A percentile compares a stretch with the other conserved stretches of the same genome.
These are phyloP conservation scores for Onychostoma macrolepis DNA, from an alignment of 2,113 vertebrate species.

Conservation along the genomic window DNA sequence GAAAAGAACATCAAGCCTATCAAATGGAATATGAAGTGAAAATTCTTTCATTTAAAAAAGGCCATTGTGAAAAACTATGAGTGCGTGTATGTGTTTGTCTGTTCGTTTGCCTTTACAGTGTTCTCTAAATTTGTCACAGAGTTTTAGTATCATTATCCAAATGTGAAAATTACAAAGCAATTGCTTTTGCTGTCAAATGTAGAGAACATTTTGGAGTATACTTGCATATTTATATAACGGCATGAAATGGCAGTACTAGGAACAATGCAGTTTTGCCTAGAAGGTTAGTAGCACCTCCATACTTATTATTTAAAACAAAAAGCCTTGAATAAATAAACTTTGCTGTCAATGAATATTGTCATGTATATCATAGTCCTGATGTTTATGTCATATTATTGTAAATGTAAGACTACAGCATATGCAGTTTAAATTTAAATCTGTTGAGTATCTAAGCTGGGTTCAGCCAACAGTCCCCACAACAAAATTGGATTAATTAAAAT, in stretches of 20 bases:
- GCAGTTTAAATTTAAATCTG: not conserved
- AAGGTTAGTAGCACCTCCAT: not conserved
- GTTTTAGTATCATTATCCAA: not conserved
- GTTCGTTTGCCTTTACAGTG: not conserved
- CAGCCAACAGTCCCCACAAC: not conserved
- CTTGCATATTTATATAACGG: not conserved
- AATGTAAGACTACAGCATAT: not conserved
- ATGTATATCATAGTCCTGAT: not conserved
- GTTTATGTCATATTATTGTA: not conserved
- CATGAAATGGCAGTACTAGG: not conserved
- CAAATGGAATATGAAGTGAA: not conserved
- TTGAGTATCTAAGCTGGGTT: not conserved
- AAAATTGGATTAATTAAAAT: not conserved
- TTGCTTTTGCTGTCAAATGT: constrained; percentile 21
- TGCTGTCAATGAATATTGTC: not conserved
- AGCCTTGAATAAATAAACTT: not conserved
- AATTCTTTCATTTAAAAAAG: not conserved
- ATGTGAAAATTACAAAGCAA: constrained; percentile 34
- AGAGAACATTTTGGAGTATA: constrained; percentile 10
- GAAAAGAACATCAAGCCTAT: constrained; percentile 3
- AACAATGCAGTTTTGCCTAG: not conserved
- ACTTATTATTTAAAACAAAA: not conserved
- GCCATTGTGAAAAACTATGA: not conserved
- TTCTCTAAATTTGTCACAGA: constrained; percentile 3
- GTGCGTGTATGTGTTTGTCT: constrained; percentile 14